Evolutionary conservation across 2,888 invertebrate genomes (phyloP), one percentile per base, ranked within the genome.

Genomic region (Corbicula japonica): DNA sequence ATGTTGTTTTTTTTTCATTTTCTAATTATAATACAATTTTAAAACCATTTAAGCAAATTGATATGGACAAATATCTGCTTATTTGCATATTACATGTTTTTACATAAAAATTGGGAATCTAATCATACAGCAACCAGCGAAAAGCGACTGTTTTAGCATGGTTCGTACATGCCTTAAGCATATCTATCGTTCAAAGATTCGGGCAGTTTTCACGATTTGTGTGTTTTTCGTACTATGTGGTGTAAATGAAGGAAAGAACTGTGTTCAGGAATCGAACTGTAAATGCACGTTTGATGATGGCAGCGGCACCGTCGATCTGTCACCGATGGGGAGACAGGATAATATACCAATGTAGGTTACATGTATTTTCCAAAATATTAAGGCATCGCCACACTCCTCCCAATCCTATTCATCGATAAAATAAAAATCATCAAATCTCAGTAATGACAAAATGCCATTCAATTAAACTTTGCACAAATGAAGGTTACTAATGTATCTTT

Each of bases 251-350:
- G 58, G 58, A n/a, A 63, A 60, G 26, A 28, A 23, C 30, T 80
- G 80, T 69, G 41, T 46, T 1, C 61, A 76, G 50, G 65, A 61
- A 26, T 75, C 63, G 15, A 46, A 62, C 18, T 80, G 80, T 69
- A 60, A 54, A 50, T 80, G 80, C 56, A 71, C 58, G 18, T 72
- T 76, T 52, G 76, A 76, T 38, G 80, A 80, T 41, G 70, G 70
- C 0, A 70, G 73, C 44, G 76, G 76, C n/a, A 72, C 75, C 18
- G 65, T 80, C 15, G 80, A 76, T 46, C 38, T 80, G 15, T 38
- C 76, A 15, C 54, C 72, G 0, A 50, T 80, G 3, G 70, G 48
- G 8, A 44, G 70, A 35, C 10, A 41, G 6, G 26, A 58, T 21
- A 35, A 35, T 10, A 58, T 23, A 35, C 58, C 58, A 8, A 12